phyloP scores from a whole-genome alignment of 2,797 vertebrate genomes.

The Micrastur ruficollis region DNA sequence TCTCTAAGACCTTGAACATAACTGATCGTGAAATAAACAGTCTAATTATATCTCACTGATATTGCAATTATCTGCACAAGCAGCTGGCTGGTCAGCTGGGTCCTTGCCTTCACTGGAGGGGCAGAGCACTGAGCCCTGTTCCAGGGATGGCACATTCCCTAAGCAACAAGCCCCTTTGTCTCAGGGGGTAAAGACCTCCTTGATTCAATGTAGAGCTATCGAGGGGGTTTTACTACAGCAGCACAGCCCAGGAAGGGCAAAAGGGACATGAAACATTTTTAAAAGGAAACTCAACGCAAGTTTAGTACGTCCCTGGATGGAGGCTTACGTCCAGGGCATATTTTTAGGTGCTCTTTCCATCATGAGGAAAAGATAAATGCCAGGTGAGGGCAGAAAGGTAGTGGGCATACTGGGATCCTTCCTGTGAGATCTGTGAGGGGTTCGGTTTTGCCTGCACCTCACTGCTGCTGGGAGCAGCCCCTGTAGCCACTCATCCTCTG shows the following conservation, averaged over 20 bases:
- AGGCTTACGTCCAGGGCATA: rapidly evolving
- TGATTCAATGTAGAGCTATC: background rate
- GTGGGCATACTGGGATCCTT: background rate
- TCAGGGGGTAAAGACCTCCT: background rate
- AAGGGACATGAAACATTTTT: background rate
- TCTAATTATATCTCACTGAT: background rate
- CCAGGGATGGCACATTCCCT: background rate
- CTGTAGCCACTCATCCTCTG: background rate
- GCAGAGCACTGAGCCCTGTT: background rate
- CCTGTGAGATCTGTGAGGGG: background rate
- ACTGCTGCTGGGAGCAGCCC: rapidly evolving
- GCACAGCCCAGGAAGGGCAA: background rate
- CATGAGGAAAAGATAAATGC: background rate
- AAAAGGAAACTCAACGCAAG: background rate
- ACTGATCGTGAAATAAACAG: background rate
- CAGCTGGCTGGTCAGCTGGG: background rate
- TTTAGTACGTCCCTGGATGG: background rate
- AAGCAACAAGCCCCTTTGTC: background rate
- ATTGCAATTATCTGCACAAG: background rate
- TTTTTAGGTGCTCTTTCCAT: background rate
- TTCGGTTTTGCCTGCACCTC: background rate
- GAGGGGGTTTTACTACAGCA: background rate
- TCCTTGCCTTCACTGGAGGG: background rate
- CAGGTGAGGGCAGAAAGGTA: background rate
- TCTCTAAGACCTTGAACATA: background rate